These are phyloP conservation scores for Macrosoma leucophasiata DNA, from an alignment of 2,888 invertebrate species.

Conservation along the genomic window DNA sequence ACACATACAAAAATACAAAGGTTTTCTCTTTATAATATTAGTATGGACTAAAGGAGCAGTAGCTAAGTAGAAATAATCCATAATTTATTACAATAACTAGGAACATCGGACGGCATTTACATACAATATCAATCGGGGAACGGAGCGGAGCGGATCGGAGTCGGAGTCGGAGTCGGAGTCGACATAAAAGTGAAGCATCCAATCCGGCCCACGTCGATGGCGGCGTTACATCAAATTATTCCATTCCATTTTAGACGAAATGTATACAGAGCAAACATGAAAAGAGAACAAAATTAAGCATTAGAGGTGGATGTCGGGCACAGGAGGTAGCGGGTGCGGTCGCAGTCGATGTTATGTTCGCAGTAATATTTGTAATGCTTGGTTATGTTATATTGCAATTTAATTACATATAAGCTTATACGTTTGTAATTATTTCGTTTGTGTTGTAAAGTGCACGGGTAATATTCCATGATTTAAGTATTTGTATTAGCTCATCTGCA, in stretches of 20 bases:
- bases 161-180: too few relatives aligned
- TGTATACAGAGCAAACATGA: constrained; percentile 72
- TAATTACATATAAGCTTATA: neutral
- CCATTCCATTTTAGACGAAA: constrained; percentile 69
- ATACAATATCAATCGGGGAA: constrained; percentile 37
- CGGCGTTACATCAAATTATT: constrained; percentile 62
- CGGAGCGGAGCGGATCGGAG: too few relatives aligned
- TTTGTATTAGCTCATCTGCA: too few relatives aligned
- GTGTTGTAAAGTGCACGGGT: too few relatives aligned
- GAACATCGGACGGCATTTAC: constrained; percentile 39
- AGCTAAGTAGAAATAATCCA: constrained; percentile 40
- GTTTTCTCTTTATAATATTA: too few relatives aligned
- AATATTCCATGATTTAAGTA: too few relatives aligned
- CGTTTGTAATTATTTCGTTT: neutral
- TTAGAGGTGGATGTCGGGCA: constrained; percentile 35
- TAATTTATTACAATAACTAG: constrained; percentile 41
- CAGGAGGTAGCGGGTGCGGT: constrained; percentile 30
- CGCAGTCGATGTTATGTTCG: too few relatives aligned
- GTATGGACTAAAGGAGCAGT: constrained; percentile 14
- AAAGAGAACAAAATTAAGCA: constrained; percentile 72
- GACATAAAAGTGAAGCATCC: constrained; percentile 38
- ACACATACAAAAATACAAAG: too few relatives aligned
- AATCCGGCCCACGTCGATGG: constrained; percentile 50
- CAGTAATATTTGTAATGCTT: too few relatives aligned
- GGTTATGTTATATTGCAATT: too few relatives aligned